Evolutionary conservation across 2,113 vertebrate species (phyloP).

Genomic region (Cavia porcellus): DNA sequence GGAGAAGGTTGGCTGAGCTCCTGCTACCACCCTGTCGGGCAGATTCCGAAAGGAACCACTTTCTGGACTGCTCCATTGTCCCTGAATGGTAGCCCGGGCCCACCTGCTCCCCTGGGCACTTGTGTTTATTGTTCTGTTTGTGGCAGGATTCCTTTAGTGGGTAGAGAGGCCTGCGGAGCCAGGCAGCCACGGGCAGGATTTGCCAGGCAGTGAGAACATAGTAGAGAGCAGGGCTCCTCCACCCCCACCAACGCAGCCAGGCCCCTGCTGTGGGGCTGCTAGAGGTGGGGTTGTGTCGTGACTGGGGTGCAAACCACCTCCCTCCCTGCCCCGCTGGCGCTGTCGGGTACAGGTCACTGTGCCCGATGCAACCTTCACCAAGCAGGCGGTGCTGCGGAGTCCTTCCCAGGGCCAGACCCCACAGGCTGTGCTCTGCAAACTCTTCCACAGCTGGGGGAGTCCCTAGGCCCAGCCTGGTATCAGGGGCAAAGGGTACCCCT

Average conservation of each 20-base stretch:
- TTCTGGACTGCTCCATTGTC: background rate
- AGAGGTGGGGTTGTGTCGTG: accelerated
- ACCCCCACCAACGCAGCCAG: background rate
- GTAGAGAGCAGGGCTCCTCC: background rate
- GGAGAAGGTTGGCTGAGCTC: background rate
- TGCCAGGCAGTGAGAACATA: background rate
- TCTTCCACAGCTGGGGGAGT: background rate
- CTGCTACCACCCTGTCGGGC: background rate
- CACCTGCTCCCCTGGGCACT: background rate
- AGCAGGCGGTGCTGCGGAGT: background rate
- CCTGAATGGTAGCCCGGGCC: background rate
- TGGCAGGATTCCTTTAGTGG: background rate
- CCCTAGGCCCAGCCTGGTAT: background rate
- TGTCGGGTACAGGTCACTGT: background rate
- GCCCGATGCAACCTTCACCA: background rate
- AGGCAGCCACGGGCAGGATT: background rate
- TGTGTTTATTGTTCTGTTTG: background rate
- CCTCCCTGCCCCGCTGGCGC: background rate
- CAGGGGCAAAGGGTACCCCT: background rate
- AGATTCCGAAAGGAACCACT: background rate
- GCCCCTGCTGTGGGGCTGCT: background rate
- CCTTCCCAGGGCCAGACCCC: background rate
- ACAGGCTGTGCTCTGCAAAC: background rate
- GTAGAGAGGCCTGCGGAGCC: background rate
- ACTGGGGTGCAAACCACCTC: background rate